phyloP scores from a whole-genome alignment of 2,888 invertebrate genomes.

The Pandemis corylana region DNA sequence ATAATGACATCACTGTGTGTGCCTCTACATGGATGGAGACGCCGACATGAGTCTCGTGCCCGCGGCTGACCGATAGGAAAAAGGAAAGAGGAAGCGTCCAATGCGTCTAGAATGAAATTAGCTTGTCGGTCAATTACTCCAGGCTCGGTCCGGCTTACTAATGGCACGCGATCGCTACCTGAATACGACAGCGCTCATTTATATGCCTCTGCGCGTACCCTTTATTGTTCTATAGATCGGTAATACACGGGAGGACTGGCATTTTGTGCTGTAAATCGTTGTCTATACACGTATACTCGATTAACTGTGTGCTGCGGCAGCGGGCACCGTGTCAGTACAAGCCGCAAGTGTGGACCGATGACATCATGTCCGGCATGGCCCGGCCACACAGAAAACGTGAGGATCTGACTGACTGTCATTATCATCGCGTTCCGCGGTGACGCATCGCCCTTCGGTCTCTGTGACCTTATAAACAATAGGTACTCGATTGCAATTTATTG shows the following conservation, averaged over 20 bases:
- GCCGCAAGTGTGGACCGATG: slow-evolving; percentile 74
- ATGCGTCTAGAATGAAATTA: slow-evolving; percentile 83
- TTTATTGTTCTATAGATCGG: slow-evolving; percentile 84
- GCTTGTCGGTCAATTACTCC: slow-evolving; percentile 83
- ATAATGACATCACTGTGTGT: slow-evolving; percentile 44
- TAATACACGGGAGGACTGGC: slow-evolving; percentile 84
- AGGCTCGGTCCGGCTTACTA: slow-evolving; percentile 76
- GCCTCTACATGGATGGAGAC: slow-evolving; percentile 50
- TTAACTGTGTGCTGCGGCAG: slow-evolving; percentile 76
- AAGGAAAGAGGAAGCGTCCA: slow-evolving; percentile 83
- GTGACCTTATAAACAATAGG: slow-evolving; percentile 33
- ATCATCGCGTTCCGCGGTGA: slow-evolving; percentile 61
- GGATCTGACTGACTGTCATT: slow-evolving; percentile 63
- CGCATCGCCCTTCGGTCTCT: slow-evolving; percentile 57
- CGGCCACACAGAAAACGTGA: slow-evolving; percentile 78
- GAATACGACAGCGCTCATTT: slow-evolving; percentile 80
- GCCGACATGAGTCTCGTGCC: slow-evolving; percentile 64
- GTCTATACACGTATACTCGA: slow-evolving; percentile 81
- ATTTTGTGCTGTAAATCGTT: slow-evolving; percentile 83
- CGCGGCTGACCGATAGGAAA: slow-evolving; percentile 83
- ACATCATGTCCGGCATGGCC: slow-evolving; percentile 80
- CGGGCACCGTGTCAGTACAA: slow-evolving; percentile 72
- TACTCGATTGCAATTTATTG: slow-evolving; percentile 38
- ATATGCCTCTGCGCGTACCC: slow-evolving; percentile 75
- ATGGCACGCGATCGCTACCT: slow-evolving; percentile 75